phyloP scores from a whole-genome alignment of 2,797 vertebrate genomes.

The Periparus ater region DNA sequence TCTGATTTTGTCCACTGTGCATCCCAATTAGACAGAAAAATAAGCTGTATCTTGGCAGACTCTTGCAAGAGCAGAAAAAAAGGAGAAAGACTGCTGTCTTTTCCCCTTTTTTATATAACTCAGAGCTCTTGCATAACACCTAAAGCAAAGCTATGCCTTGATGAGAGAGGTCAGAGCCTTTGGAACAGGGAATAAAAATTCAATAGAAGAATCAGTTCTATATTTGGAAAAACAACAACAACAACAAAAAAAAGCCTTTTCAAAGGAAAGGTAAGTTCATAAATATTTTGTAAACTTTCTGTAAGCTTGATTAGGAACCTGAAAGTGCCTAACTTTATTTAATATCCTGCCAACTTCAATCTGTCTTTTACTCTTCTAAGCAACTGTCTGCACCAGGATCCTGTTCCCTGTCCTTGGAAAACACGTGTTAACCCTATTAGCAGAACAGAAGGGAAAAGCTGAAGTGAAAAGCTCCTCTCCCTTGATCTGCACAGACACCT shows the following conservation, averaged over 20 bases:
- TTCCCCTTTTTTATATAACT: neutral
- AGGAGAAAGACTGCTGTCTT: neutral
- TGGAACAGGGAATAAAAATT: neutral
- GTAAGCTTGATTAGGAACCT: conserved; percentile 7
- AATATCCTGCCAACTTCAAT: conserved; percentile 14
- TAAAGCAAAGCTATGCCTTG: neutral
- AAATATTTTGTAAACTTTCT: conserved; percentile 23
- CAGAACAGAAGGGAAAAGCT: neutral
- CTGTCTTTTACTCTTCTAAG: neutral
- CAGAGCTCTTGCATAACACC: neutral
- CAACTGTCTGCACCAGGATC: neutral
- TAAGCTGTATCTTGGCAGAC: neutral
- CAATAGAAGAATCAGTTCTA: neutral
- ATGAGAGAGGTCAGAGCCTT: neutral
- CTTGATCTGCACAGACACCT: neutral
- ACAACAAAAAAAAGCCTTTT: neutral
- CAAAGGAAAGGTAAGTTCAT: neutral
- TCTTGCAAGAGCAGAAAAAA: neutral
- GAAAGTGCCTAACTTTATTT: conserved; percentile 27
- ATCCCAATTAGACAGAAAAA: neutral
- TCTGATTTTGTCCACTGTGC: neutral
- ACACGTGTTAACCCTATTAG: neutral
- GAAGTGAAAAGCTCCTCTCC: neutral
- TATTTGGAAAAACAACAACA: neutral
- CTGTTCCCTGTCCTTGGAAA: neutral